Evolutionary conservation across 2,797 vertebrate species (phyloP).

Genomic region (Lagodon rhomboides): DNA sequence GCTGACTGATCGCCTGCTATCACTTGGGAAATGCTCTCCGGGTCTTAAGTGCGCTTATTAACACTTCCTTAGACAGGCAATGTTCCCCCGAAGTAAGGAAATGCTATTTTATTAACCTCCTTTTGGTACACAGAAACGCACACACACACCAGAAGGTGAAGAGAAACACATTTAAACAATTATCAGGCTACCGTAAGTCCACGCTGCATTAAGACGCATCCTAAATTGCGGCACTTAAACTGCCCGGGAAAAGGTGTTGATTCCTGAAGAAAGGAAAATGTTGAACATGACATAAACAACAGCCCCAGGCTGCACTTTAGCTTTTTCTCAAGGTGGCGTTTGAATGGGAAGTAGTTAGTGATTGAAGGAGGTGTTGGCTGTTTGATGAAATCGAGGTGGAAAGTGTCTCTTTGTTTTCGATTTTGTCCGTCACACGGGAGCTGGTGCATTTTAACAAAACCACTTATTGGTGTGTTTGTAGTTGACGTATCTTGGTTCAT

Average conservation of each 20-base stretch:
- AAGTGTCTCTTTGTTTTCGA: neutral
- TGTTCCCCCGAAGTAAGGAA: constrained; percentile 81
- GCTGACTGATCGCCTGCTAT: constrained; percentile 45
- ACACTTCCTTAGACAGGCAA: constrained; percentile 76
- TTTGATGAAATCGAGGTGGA: constrained; percentile 3
- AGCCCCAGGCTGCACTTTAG: constrained; percentile 45
- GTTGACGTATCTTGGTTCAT: neutral
- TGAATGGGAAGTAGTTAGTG: constrained; percentile 22
- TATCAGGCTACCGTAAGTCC: constrained; percentile 78
- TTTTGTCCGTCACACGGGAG: neutral
- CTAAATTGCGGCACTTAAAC: constrained; percentile 71
- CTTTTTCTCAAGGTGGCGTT: constrained; percentile 24
- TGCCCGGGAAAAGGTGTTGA: constrained; percentile 62
- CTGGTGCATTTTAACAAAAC: neutral
- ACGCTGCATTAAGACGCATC: constrained; percentile 64
- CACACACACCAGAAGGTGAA: constrained; percentile 45
- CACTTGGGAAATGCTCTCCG: constrained; percentile 56
- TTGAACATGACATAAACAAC: constrained; percentile 73
- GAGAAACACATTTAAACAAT: constrained; percentile 80
- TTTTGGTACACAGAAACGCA: constrained; percentile 42
- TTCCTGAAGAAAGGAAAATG: constrained; percentile 61
- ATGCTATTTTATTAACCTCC: constrained; percentile 68
- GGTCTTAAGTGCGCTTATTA: constrained; percentile 74
- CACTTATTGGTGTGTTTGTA: neutral
- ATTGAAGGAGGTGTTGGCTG: constrained; percentile 17